phyloP scores from a whole-genome alignment of 2,888 invertebrate species.

The Erpobdella octoculata region DNA sequence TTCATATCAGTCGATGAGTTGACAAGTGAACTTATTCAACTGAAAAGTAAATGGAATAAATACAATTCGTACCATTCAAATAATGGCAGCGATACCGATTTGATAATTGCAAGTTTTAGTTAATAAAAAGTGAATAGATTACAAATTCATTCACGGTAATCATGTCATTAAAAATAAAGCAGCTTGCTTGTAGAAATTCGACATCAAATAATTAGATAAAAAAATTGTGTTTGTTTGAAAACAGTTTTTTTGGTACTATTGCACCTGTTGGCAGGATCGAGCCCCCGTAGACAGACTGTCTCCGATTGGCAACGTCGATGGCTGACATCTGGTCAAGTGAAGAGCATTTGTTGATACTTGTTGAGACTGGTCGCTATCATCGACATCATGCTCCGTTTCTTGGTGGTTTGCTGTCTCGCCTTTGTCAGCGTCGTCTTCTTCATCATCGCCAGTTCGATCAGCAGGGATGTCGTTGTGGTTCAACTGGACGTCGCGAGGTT shows the following conservation, averaged over 20 bases:
- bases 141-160: too few species aligned
- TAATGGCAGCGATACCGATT: too few species aligned
- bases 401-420: not conserved
- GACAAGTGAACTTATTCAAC: too few species aligned
- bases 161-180: too few species aligned
- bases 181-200: too few species aligned
- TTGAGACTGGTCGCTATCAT: not conserved
- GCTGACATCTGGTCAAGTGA: not conserved
- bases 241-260: not conserved
- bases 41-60: too few species aligned
- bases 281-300: not conserved
- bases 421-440: not conserved
- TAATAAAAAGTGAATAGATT: too few species aligned
- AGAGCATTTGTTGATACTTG: not conserved
- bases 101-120: too few species aligned
- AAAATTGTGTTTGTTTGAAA: not conserved
- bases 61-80: too few species aligned
- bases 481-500: not conserved
- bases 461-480: not conserved
- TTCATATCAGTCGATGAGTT: too few species aligned
- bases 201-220: too few species aligned
- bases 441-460: not conserved
- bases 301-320: not conserved
- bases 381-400: not conserved
- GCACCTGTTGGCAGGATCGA: slow-evolving; percentile 22